Base-by-base conservation (phyloP, 2,888 invertebrate species). In the Chesias legatella region DNA sequence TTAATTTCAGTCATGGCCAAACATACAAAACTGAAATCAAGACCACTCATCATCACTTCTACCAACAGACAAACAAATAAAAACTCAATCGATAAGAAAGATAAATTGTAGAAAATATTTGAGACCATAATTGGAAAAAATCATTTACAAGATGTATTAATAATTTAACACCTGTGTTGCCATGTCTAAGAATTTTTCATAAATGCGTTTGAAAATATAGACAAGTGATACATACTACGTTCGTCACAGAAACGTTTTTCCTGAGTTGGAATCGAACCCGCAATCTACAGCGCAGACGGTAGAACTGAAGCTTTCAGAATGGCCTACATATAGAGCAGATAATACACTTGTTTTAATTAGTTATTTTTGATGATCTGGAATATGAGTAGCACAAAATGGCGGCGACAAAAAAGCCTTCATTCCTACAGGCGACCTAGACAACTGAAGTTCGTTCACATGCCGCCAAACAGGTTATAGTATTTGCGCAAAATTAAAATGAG, bases 121-220 rank as follows among this genome's bases (percentile, higher is more conserved):
- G n/a, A n/a, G n/a, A n/a, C n/a, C n/a, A n/a, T n/a, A n/a, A n/a
- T n/a, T n/a, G n/a, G n/a, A n/a, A n/a, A n/a, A n/a, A n/a, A n/a
- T n/a, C n/a, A n/a, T n/a, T n/a, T n/a, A 17, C 20, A 29, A 26
- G 8, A 63, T 34, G 27, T 58, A 54, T 52, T 56, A 58, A 54
- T 42, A 42, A 58, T 57, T 54, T 60, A 60, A 52, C 65, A 67
- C 67, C 65, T 63, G 63, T 61, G 63, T 59, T 52, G 57, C 50
- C 49, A 67, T 69, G 75, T 70, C 74, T 70, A 73, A 61, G 73
- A 37, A 64, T 67, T 64, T 51, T 64, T 62, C 60, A 68, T 64
- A 69, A 63, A 69, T 74, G 71, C 74, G 73, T 71, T 69, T 64
- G 60, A 56, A 64, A 69, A 66, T 66, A 67, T 55, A 58, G 64